These are phyloP conservation scores for Sander vitreus DNA, from an alignment of 2,113 vertebrate genomes.

Conservation along the genomic window DNA sequence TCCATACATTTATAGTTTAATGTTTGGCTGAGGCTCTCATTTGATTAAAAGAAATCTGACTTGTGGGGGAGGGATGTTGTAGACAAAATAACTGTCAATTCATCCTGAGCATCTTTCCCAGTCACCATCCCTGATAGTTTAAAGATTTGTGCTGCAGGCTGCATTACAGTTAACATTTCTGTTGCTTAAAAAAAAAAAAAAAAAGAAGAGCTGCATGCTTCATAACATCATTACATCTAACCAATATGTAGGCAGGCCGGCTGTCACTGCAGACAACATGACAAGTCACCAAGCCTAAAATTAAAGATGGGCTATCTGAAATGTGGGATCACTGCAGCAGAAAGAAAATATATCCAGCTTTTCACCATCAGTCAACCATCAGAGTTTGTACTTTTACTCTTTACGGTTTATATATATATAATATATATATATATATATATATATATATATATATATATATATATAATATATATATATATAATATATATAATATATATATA, in stretches of 20 bases:
- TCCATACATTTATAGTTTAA: slow-evolving; percentile 60
- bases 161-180: slow-evolving; percentile 44
- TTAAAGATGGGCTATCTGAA: slow-evolving; percentile 39
- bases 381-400: background rate
- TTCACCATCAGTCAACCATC: background rate
- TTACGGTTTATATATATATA: background rate
- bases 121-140: slow-evolving; percentile 16
- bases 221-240: slow-evolving; percentile 58
- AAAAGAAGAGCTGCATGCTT: slow-evolving; percentile 30
- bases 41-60: slow-evolving; percentile 28
- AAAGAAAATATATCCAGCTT: slow-evolving; percentile 21
- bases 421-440: no score
- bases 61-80: background rate
- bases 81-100: slow-evolving; percentile 42
- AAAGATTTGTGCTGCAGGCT: slow-evolving; percentile 29
- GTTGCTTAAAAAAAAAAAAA: slow-evolving; percentile 13
- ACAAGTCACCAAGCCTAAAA: slow-evolving; percentile 43
- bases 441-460: no score
- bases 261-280: slow-evolving; percentile 47
- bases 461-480: no score
- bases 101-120: slow-evolving; percentile 17
- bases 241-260: slow-evolving; percentile 31
- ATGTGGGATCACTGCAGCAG: slow-evolving; percentile 40
- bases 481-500: no score
- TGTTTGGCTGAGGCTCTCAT: slow-evolving; percentile 27